These are phyloP conservation scores for Mesoligia furuncula DNA, from an alignment of 2,888 invertebrate species.

Conservation along the genomic window DNA sequence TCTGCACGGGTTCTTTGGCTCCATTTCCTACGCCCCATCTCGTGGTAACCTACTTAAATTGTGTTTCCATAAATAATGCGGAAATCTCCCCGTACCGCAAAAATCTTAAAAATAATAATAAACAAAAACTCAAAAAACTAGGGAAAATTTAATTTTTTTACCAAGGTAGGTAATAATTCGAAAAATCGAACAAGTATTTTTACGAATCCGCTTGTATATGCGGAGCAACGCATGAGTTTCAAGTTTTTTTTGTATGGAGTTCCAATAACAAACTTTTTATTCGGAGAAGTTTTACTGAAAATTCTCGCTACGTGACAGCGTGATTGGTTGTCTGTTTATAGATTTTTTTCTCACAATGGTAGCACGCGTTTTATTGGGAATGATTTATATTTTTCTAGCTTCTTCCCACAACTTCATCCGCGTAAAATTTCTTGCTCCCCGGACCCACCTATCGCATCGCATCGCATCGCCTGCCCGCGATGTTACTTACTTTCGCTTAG, in stretches of 20 bases:
- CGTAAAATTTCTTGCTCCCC: too few species aligned
- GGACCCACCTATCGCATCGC: too few species aligned
- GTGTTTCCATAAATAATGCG: too few species aligned
- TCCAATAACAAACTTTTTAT: constrained; percentile 56
- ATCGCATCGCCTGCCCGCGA: too few species aligned
- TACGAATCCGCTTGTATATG: constrained; percentile 21
- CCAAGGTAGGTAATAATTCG: background rate
- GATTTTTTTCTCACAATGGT: constrained; percentile 9
- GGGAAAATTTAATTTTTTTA: background rate
- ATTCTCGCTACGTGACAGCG: constrained; percentile 15
- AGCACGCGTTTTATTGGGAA: background rate
- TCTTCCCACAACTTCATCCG: too few species aligned
- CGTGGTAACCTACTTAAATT: too few species aligned
- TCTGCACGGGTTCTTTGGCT: too few species aligned
- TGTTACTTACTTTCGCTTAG: too few species aligned
- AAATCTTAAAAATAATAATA: background rate
- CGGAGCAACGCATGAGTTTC: constrained; percentile 23
- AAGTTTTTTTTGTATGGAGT: constrained; percentile 30
- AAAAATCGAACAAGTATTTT: constrained; percentile 4
- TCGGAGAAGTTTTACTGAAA: constrained; percentile 28
- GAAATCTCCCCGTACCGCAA: background rate
- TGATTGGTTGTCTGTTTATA: constrained; percentile 22
- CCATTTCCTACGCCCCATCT: too few species aligned
- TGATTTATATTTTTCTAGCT: background rate
- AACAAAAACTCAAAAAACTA: background rate